Base-by-base conservation (phyloP, 2,797 vertebrate species). In the Vespertilio murinus region DNA sequence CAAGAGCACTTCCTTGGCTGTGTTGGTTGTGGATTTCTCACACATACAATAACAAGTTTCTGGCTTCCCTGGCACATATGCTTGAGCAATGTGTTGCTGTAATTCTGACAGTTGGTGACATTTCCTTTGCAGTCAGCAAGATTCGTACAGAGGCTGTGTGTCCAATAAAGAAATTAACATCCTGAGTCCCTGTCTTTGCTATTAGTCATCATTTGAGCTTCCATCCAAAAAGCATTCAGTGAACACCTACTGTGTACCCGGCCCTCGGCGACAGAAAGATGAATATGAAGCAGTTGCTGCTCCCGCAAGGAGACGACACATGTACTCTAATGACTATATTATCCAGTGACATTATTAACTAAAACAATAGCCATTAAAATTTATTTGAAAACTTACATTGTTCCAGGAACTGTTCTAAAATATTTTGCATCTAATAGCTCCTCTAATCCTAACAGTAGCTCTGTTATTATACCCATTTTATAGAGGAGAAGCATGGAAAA, bases 71-170 rank as follows among this genome's bases (percentile, higher is more conserved):
- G 30, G 95, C 92, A 93, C 97, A 97, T 97, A 97, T 97, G 97
- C 79, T 92, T 86, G 85, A 96, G 95, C 95, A 97, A 97, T 97
- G 96, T 97, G 96, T 96, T 96, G 88, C 96, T 94, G 8, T 88
- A 90, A 93, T 92, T 84, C 93, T 97, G 96, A 96, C 96, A 97
- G 97, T 96, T 96, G 95, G 96, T 97, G 97, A 97, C 97, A 97
- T 97, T 97, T 97, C 93, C 95, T 96, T 96, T 95, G 88, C 90
- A 97, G 88, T 96, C 90, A 95, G 95, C 83, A 85, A 94, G 95
- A 96, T 95, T 96, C 22, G 0, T 96, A 94, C 82, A 92, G 92
- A 96, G 92, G 91, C 95, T 96, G 75, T 87, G 52, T 95, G 96
- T 97, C 95, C 96, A 95, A 96, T 35, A 86, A 95, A 96, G 94